Conservation (phyloP, 2,797 vertebrate genomes). For the Glyptemys insculpta region DNA sequence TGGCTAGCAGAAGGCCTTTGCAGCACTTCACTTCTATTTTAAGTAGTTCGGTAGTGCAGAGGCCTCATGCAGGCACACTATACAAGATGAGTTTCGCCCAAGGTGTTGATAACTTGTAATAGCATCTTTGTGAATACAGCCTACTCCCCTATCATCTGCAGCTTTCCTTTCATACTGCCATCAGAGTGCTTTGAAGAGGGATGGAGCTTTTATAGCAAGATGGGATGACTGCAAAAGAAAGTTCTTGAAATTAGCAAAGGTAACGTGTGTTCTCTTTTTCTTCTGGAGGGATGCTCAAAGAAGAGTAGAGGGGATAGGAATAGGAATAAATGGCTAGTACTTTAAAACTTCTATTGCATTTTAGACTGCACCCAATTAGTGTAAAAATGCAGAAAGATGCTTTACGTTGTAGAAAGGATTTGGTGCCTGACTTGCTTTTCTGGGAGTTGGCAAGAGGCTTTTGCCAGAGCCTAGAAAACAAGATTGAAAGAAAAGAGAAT, state of each 20-base stretch:
- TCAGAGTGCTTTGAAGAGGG: neutral
- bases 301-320: neutral
- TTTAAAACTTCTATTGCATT: neutral
- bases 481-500: neutral
- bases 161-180: neutral
- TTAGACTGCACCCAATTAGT: neutral
- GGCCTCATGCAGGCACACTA: neutral
- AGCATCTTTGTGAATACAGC: neutral
- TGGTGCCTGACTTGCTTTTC: neutral
- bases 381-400: neutral
- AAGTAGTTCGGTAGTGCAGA: neutral
- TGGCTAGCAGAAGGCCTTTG: neutral
- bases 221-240: neutral
- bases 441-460: neutral
- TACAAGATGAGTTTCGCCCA: neutral
- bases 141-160: neutral
- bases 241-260: slow-evolving; percentile 9
- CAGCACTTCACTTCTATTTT: neutral
- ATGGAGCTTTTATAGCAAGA: neutral
- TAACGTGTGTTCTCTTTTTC: neutral
- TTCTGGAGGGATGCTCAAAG: neutral
- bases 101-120: neutral
- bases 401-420: neutral
- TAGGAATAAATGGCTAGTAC: neutral
- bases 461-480: neutral